Percentiles rank a stretch among this genome's conserved stretches.
Evolutionary conservation across 2,113 vertebrate genomes (phyloP).

Genomic region (Chaenocephalus aceratus): DNA sequence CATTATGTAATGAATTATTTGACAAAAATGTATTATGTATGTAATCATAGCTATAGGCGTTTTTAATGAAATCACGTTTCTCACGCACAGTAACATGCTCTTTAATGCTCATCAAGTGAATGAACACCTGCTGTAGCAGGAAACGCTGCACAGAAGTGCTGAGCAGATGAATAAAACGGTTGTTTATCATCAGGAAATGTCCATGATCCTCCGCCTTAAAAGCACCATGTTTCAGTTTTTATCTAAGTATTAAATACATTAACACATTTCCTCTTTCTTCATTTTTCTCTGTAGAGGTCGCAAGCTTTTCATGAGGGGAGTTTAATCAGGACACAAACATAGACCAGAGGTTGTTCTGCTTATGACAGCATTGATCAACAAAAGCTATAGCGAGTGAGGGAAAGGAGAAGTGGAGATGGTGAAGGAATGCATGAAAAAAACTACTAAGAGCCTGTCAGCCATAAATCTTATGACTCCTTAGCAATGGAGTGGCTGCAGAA

Average conservation of each 20-base stretch:
- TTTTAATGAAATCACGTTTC: slow-evolving; percentile 36
- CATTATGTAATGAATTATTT: slow-evolving; percentile 7
- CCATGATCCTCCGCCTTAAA: slow-evolving; percentile 9
- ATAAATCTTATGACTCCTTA: slow-evolving; percentile 65
- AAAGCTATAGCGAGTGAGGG: slow-evolving; percentile 33
- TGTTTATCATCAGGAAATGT: slow-evolving; percentile 33
- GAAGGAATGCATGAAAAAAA: slow-evolving; percentile 66
- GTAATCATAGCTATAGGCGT: slow-evolving; percentile 8
- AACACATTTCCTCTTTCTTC: slow-evolving; percentile 27
- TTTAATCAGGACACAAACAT: slow-evolving; percentile 60
- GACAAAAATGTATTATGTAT: slow-evolving; percentile 29
- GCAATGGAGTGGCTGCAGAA: slow-evolving; percentile 50
- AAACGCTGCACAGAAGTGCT: not conserved
- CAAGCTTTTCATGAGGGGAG: slow-evolving; percentile 17
- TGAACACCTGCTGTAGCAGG: slow-evolving; percentile 39
- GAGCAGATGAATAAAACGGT: slow-evolving; percentile 36
- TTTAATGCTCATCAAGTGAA: slow-evolving; percentile 25
- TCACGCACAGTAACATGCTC: slow-evolving; percentile 10
- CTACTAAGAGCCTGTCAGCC: slow-evolving; percentile 50
- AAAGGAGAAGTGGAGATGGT: slow-evolving; percentile 39
- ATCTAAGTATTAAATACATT: slow-evolving; percentile 33
- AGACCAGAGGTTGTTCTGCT: slow-evolving; percentile 54
- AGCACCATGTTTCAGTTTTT: slow-evolving; percentile 29
- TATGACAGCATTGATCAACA: slow-evolving; percentile 61
- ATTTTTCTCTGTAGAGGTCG: slow-evolving; percentile 32